Evolutionary conservation across 2,888 invertebrate genomes (phyloP).

Genomic region (Plebejus argus): DNA sequence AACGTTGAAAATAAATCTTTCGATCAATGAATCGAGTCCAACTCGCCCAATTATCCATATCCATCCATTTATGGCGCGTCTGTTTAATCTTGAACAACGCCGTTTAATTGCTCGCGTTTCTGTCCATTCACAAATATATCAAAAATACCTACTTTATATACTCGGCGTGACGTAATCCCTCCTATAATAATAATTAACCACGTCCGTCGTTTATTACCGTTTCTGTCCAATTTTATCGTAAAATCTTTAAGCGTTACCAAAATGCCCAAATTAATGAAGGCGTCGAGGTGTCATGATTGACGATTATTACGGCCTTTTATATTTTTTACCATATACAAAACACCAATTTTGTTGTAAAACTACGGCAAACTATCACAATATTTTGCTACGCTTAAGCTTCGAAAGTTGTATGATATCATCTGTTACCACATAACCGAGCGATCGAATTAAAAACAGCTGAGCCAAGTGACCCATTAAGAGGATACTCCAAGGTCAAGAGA

Average conservation of each 20-base stretch:
- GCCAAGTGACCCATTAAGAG: constrained; percentile 18
- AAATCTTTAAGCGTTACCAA: constrained; percentile 27
- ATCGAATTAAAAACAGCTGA: neutral
- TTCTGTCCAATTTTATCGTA: constrained; percentile 39
- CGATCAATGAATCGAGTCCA: constrained; percentile 21
- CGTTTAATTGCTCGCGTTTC: constrained; percentile 44
- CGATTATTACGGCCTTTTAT: constrained; percentile 15
- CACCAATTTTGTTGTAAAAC: neutral
- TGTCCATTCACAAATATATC: constrained; percentile 42
- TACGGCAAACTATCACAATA: neutral
- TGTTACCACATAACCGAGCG: neutral
- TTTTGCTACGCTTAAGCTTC: neutral
- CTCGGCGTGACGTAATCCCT: constrained; percentile 53
- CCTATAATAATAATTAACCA: constrained; percentile 52
- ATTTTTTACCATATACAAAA: constrained; percentile 11
- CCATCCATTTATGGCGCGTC: constrained; percentile 18
- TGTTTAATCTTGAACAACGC: constrained; percentile 41
- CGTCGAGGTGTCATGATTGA: constrained; percentile 23
- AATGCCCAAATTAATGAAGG: constrained; percentile 19
- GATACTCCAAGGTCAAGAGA: too few relatives aligned
- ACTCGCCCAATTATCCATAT: constrained; percentile 26
- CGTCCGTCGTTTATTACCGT: constrained; percentile 43
- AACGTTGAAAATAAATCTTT: constrained; percentile 23
- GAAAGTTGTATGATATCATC: neutral
- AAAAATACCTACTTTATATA: constrained; percentile 31